A percentile compares a stretch with the other conserved stretches of the same genome.
phyloP scores from a whole-genome alignment of 2,888 invertebrate genomes.

The Trachelus stipa region DNA sequence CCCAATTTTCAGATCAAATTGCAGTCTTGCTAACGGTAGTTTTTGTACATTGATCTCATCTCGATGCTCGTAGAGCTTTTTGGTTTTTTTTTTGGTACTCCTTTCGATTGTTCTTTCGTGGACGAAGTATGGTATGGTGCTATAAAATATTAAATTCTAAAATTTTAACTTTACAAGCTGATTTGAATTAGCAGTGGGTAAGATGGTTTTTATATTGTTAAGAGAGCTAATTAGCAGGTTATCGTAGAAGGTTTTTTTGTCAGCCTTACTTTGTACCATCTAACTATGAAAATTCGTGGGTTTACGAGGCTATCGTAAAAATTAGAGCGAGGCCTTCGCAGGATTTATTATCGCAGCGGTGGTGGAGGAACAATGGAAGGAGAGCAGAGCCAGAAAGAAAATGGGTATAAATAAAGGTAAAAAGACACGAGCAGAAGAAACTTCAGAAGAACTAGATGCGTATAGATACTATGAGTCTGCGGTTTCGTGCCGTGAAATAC shows the following conservation, averaged over 20 bases:
- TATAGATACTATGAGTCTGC: neutral
- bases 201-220: conserved; percentile 11
- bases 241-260: conserved; percentile 29
- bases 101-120: neutral
- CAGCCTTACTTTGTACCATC: conserved; percentile 24
- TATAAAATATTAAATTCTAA: neutral
- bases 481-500: neutral
- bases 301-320: conserved; percentile 11
- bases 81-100: neutral
- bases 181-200: neutral
- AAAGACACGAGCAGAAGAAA: neutral
- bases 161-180: neutral
- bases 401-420: neutral
- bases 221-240: conserved; percentile 29
- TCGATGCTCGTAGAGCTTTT: neutral
- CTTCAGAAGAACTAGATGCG: neutral
- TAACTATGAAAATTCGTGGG: neutral
- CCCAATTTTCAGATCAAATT: neutral
- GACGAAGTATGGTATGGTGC: neutral
- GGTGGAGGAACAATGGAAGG: neutral
- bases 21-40: neutral
- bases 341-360: conserved; percentile 1
- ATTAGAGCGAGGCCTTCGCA: neutral
- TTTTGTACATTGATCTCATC: neutral
- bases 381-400: neutral